Evolutionary conservation across 1,140 invertebrate species (phyloP).

Genomic region (Rhyacophila brunnea): DNA sequence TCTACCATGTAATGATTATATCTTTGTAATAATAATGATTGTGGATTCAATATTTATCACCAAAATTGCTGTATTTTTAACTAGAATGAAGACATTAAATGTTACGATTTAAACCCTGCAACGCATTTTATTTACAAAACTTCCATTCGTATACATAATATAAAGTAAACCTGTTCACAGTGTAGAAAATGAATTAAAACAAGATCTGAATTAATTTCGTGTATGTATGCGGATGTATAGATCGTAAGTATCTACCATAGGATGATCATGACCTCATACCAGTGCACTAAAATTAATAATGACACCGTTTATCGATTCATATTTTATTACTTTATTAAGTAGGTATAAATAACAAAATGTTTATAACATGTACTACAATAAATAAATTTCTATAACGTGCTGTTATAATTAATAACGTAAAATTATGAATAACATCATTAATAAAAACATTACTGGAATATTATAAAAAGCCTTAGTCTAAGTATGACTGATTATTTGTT

Average conservation of each 20-base stretch:
- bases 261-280: no score
- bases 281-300: background rate
- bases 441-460: background rate
- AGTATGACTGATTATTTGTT: slow-evolving; percentile 8
- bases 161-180: no score
- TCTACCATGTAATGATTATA: slow-evolving; percentile 28
- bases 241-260: no score
- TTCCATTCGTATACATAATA: no score
- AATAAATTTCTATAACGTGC: no score
- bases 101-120: slow-evolving; percentile 27
- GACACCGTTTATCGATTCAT: background rate
- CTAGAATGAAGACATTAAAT: slow-evolving; percentile 34
- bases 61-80: slow-evolving; percentile 34
- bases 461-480: slow-evolving; percentile 9
- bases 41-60: slow-evolving; percentile 23
- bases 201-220: no score
- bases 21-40: slow-evolving; percentile 32
- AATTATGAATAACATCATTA: no score
- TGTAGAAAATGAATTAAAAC: no score
- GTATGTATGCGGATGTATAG: no score
- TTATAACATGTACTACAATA: no score
- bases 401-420: no score
- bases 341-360: no score
- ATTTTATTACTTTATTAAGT: background rate
- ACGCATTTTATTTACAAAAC: background rate